phyloP scores from a whole-genome alignment of 2,888 invertebrate genomes.

The Dermolepida albohirtum region DNA sequence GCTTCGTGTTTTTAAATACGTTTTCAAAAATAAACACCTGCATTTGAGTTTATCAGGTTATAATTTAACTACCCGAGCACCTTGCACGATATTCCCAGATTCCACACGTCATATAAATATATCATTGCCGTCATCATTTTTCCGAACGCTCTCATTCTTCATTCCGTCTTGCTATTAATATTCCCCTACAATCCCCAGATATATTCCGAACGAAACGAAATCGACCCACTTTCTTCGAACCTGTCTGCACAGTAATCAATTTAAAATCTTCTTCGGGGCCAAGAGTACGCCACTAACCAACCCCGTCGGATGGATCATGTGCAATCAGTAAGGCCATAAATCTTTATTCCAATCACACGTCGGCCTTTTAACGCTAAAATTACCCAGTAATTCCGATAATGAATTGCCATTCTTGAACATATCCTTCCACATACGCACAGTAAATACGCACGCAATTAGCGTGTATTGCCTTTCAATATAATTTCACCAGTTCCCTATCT shows the following conservation, averaged over 20 bases:
- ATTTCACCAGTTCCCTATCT: too few relatives aligned
- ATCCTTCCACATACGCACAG: neutral
- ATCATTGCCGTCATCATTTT: conserved; percentile 6
- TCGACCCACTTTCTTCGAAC: conserved; percentile 24
- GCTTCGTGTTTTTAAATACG: too few relatives aligned
- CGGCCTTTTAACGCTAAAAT: conserved; percentile 36
- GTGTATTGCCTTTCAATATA: too few relatives aligned
- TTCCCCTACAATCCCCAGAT: conserved; percentile 12
- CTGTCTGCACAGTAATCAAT: conserved; percentile 36
- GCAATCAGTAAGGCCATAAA: conserved; percentile 29
- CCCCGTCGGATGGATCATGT: neutral
- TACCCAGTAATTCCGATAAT: conserved; percentile 38
- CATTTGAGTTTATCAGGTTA: too few relatives aligned
- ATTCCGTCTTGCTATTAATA: conserved; percentile 21
- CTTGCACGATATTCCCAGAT: too few relatives aligned
- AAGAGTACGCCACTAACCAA: neutral
- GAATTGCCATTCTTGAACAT: conserved; percentile 32
- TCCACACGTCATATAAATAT: neutral
- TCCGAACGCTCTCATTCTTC: conserved; percentile 15
- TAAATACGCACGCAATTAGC: conserved; percentile 5
- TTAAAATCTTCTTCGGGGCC: conserved; percentile 31
- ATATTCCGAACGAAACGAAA: conserved; percentile 10
- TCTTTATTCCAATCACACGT: conserved; percentile 40
- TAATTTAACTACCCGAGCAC: too few relatives aligned
- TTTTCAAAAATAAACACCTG: too few relatives aligned